A percentile compares a stretch with the other conserved stretches of the same genome.
phyloP scores from a whole-genome alignment of 2,888 invertebrate genomes.

The Netelia inedita region DNA sequence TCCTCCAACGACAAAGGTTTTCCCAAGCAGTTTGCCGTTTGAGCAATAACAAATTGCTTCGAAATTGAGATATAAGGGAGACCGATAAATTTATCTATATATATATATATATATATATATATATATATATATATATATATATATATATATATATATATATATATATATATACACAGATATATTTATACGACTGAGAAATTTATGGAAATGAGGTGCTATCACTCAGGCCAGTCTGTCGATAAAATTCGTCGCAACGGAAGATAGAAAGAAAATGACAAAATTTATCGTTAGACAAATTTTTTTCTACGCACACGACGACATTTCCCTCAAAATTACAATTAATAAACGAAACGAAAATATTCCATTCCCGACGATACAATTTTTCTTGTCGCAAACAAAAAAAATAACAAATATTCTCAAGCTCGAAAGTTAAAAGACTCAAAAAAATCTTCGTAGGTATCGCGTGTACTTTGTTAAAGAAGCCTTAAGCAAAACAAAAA shows the following conservation, averaged over 20 bases:
- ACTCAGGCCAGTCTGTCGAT: neutral
- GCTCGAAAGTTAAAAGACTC: neutral
- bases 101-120: neutral
- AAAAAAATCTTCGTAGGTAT: neutral
- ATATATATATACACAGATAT: neutral
- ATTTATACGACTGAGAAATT: neutral
- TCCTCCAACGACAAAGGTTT: slow-evolving; percentile 41
- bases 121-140: neutral
- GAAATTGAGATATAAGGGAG: slow-evolving; percentile 30
- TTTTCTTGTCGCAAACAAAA: too few relatives aligned
- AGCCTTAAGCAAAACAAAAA: too few relatives aligned
- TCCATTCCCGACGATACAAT: too few relatives aligned
- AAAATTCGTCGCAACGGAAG: neutral
- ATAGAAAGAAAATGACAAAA: slow-evolving; percentile 1
- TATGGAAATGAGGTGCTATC: neutral
- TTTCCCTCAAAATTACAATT: too few relatives aligned
- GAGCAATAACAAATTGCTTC: slow-evolving; percentile 67
- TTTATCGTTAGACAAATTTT: neutral
- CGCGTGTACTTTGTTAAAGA: too few relatives aligned
- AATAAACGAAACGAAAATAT: too few relatives aligned
- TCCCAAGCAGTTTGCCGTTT: slow-evolving; percentile 55
- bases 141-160: too few relatives aligned
- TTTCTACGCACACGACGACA: too few relatives aligned
- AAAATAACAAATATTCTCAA: neutral
- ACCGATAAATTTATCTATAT: neutral